A percentile compares a stretch with the other conserved stretches of the same genome.
Conservation (phyloP, 1,140 invertebrate genomes). For the Cotesia vestalis region DNA sequence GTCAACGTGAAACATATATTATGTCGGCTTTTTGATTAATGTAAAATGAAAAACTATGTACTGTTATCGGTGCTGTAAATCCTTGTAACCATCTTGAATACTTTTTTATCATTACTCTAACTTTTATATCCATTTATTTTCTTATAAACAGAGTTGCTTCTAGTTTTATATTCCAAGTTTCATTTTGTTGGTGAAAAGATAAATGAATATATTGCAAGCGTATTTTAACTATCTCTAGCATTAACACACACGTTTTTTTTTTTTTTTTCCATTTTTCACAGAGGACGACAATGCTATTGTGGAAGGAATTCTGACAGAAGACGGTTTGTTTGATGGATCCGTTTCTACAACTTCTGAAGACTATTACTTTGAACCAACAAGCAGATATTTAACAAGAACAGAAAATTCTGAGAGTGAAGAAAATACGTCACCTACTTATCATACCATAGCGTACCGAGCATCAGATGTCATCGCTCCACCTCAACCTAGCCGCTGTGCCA, state of each 20-base stretch:
- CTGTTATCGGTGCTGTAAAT: neutral
- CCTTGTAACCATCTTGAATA: neutral
- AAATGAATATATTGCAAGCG: conserved; percentile 5
- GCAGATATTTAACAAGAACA: conserved; percentile 70
- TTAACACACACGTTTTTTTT: conserved; percentile 14
- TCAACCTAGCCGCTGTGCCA: conserved; percentile 64
- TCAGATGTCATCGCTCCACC: conserved; percentile 79
- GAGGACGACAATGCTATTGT: conserved; percentile 86
- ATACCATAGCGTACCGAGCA: conserved; percentile 84
- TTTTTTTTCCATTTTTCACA: conserved; percentile 63
- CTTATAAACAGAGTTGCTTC: neutral
- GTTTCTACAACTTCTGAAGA: conserved; percentile 80
- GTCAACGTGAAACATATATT: neutral
- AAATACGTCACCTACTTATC: conserved; percentile 68
- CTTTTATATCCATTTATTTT: conserved; percentile 15
- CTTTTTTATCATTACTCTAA: neutral
- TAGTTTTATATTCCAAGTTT: neutral
- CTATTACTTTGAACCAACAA: conserved; percentile 87
- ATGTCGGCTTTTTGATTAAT: neutral
- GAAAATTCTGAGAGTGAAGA: conserved; percentile 35
- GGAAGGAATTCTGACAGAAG: conserved; percentile 83
- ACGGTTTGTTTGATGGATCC: conserved; percentile 90
- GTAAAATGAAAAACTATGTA: neutral
- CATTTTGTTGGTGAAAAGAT: neutral
- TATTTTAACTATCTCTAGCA: neutral